Evolutionary conservation across 2,113 vertebrate species (phyloP).

Genomic region (Sinocyclocheilus rhinocerous): DNA sequence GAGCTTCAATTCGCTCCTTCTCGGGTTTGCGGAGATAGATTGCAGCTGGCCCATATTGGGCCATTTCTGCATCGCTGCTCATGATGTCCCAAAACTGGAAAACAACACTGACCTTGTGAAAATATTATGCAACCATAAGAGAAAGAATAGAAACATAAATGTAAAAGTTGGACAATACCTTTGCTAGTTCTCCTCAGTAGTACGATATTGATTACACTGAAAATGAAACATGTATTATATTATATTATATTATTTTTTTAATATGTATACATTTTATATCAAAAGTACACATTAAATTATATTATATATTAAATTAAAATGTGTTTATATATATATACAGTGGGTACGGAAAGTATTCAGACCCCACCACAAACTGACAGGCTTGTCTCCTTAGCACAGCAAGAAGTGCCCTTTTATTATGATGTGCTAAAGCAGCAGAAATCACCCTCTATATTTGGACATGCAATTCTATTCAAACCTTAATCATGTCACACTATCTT

Average conservation of each 20-base stretch:
- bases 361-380: conserved; percentile 21
- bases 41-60: conserved; percentile 76
- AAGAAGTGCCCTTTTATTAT: conserved; percentile 64
- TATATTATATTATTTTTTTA: not conserved
- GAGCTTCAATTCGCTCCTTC: conserved; percentile 80
- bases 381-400: conserved; percentile 38
- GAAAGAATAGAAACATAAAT: not conserved
- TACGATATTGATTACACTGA: not conserved
- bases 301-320: too few relatives aligned
- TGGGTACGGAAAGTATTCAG: too few relatives aligned
- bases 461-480: conserved; percentile 62
- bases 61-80: conserved; percentile 79
- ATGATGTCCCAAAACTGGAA: conserved; percentile 65
- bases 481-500: conserved; percentile 62
- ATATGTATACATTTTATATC: too few relatives aligned
- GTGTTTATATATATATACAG: too few relatives aligned
- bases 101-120: not conserved
- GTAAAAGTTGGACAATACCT: not conserved
- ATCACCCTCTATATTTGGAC: conserved; percentile 60
- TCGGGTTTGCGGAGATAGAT: conserved; percentile 79
- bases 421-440: conserved; percentile 52
- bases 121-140: not conserved
- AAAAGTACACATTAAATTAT: too few relatives aligned
- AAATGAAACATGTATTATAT: not conserved
- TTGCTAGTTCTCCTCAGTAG: not conserved